Evolutionary conservation across 2,888 invertebrate genomes (phyloP).

Genomic region (Synanthedon andrenaeformis): DNA sequence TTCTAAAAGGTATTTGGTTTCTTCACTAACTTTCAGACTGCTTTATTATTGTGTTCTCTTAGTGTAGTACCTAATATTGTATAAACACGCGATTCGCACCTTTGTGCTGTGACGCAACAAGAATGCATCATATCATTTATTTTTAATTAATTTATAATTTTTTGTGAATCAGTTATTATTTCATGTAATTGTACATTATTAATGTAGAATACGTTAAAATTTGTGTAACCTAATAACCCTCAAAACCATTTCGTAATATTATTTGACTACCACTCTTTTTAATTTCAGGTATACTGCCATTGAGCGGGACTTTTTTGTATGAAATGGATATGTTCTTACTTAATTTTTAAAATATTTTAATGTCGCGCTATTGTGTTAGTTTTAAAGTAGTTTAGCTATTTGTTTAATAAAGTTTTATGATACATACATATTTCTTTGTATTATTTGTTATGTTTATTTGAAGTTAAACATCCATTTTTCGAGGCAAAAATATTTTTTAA

Average conservation of each 20-base stretch:
- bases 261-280: conserved; percentile 8
- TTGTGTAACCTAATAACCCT: conserved; percentile 16
- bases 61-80: conserved; percentile 40
- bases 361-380: conserved; percentile 10
- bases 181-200: conserved; percentile 33
- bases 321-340: conserved; percentile 39
- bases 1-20: conserved; percentile 6
- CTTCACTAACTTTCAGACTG: conserved; percentile 17
- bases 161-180: conserved; percentile 44
- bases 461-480: neutral
- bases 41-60: conserved; percentile 39
- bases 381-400: neutral
- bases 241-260: conserved; percentile 31
- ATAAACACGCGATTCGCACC: conserved; percentile 41
- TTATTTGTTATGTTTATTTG: neutral
- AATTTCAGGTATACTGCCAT: conserved; percentile 28
- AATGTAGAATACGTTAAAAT: conserved; percentile 14
- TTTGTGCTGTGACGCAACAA: conserved; percentile 50
- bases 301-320: conserved; percentile 66
- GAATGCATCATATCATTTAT: conserved; percentile 72
- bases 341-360: conserved; percentile 16
- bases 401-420: conserved; percentile 4
- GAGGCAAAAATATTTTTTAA: no score
- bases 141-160: conserved; percentile 60
- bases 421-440: conserved; percentile 1